These are phyloP conservation scores for Carterocephalus palaemon DNA, from an alignment of 2,888 invertebrate genomes.

Conservation along the genomic window DNA sequence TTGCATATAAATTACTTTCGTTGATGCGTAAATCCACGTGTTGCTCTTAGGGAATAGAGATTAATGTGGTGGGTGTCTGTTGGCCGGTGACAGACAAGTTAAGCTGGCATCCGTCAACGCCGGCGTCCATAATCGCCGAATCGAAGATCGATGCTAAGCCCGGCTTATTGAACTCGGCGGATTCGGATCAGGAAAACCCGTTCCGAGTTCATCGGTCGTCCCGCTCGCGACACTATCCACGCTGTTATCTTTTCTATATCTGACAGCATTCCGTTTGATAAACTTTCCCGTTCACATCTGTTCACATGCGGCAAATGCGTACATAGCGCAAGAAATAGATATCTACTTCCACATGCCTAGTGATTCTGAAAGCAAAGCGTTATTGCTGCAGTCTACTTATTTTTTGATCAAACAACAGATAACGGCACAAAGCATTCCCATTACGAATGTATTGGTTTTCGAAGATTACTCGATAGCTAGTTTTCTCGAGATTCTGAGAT, in stretches of 20 bases:
- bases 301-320: conserved; percentile 2
- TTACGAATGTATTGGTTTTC: neutral
- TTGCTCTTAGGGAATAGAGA: conserved; percentile 72
- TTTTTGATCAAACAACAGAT: neutral
- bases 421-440: neutral
- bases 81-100: conserved; percentile 71
- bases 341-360: neutral
- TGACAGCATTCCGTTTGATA: conserved; percentile 59
- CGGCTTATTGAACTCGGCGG: conserved; percentile 72
- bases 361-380: conserved; percentile 5
- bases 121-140: conserved; percentile 67
- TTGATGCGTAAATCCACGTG: conserved; percentile 75
- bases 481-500: neutral
- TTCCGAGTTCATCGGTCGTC: conserved; percentile 53
- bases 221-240: conserved; percentile 43
- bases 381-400: neutral
- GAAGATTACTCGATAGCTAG: neutral
- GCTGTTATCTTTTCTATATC: conserved; percentile 61
- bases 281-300: conserved; percentile 35
- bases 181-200: conserved; percentile 55
- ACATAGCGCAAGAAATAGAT: neutral
- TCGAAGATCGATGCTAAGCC: conserved; percentile 75
- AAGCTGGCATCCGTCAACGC: conserved; percentile 79
- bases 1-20: conserved; percentile 78
- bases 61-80: conserved; percentile 71